Conservation (phyloP, 2,113 vertebrate genomes). For the Antennarius striatus region DNA sequence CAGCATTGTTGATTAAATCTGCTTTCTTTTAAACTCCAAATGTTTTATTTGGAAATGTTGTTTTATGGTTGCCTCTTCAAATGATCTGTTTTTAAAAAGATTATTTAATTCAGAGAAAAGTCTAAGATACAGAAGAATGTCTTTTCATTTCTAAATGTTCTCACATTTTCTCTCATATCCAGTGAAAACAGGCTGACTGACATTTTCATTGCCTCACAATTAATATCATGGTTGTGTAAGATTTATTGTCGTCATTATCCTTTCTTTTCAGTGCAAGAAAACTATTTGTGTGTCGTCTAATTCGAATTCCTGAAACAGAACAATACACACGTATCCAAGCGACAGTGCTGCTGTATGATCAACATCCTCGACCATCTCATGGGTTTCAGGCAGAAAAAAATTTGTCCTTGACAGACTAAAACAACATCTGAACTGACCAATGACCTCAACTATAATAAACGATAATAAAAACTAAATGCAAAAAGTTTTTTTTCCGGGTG, state of each 20-base stretch:
- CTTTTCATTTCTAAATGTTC: too few species aligned
- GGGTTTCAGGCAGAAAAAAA: neutral
- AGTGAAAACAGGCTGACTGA: too few species aligned
- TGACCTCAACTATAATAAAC: neutral
- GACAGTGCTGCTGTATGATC: conserved; percentile 1
- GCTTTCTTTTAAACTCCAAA: too few species aligned
- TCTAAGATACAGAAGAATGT: too few species aligned
- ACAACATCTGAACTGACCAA: neutral
- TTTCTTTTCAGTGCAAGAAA: neutral
- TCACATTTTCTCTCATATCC: too few species aligned
- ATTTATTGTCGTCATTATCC: neutral
- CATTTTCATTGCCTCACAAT: too few species aligned
- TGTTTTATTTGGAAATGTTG: too few species aligned
- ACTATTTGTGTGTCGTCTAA: neutral
- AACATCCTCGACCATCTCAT: neutral
- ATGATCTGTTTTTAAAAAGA: neutral
- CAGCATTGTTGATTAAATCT: too few species aligned
- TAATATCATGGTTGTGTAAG: neutral
- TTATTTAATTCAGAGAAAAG: too few species aligned
- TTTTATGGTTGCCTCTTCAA: neutral
- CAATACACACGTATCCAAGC: neutral
- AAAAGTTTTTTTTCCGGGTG: neutral
- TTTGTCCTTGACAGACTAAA: neutral
- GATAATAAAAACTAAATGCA: neutral
- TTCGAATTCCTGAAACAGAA: conserved; percentile 21